Evolutionary conservation across 2,888 invertebrate species (phyloP), one percentile per base, ranked within the genome.

Genomic region (Lasioglossum zephyrum): DNA sequence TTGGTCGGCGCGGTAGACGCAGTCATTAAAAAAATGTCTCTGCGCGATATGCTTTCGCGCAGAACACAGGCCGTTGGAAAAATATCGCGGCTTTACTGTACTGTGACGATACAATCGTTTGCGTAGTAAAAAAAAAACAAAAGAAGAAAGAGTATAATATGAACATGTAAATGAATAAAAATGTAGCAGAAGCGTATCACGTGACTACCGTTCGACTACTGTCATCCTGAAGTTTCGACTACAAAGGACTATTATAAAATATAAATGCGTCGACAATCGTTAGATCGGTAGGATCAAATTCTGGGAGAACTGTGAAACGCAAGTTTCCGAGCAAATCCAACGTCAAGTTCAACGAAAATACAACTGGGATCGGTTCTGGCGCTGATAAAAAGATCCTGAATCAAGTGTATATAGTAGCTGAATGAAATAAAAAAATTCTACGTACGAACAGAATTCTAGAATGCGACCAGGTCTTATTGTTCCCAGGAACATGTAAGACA

Each of bases 81-180:
- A 41, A 41, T 41, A 41, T 41, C 41, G 41, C 41, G 41, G 8
- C 41, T 41, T 41, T 41, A 41, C 41, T 44, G 44, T 44, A 87
- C 76, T 66, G 80, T 69, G 22, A 75, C 70, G 77, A 81, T 87
- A 86, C 81, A 82, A 82, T 75, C 76, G 77, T 86, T 86, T 44
- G 74, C 44, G 75, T 47, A 76, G 69, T 73, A 73, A 69, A 73
- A n/a, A n/a, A 82, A 60, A 26, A 4, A 60, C 4, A 4, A n/a
- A 26, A 26, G 60, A 26, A 60, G 60, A 72, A 78, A 74, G 49
- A 81, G 44, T 49, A 66, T 16, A 36, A 74, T 77, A 85, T 36
- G 79, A 81, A 73, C 60, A 39, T 49, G 13, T 77, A 26, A 73
- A 78, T 57, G 57, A 74, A 57, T 77, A 47, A 66, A 79, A 69